A percentile compares a stretch with the other conserved stretches of the same genome.
Conservation (phyloP, 2,888 invertebrate genomes). For the Caenorhabditis drosophilae region DNA sequence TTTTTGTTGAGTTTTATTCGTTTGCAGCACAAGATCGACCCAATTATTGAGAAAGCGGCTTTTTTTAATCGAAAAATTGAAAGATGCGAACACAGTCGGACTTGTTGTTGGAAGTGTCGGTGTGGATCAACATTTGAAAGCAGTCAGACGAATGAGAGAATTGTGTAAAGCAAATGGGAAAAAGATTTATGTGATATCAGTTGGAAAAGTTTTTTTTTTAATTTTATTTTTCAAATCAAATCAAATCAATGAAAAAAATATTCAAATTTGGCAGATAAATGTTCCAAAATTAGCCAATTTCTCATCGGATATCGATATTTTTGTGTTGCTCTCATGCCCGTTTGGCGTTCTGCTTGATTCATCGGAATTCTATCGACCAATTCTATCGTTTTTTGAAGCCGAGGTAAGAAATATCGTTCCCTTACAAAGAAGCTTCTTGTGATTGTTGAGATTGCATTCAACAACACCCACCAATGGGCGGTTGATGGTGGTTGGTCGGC, state of each 20-base stretch:
- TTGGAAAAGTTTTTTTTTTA: conserved; percentile 78
- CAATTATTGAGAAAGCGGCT: conserved; percentile 79
- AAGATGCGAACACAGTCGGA: conserved; percentile 83
- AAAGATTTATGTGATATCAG: conserved; percentile 87
- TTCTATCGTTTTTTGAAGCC: conserved; percentile 89
- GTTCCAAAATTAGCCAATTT: conserved; percentile 94
- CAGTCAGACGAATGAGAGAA: conserved; percentile 58
- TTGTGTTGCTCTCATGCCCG: conserved; percentile 88
- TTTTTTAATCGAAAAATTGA: conserved; percentile 86
- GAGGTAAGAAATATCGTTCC: conserved; percentile 73
- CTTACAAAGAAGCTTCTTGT: neutral
- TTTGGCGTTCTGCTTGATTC: conserved; percentile 81
- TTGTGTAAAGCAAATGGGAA: conserved; percentile 81
- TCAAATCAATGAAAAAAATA: neutral
- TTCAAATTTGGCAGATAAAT: conserved; percentile 74
- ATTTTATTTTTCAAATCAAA: neutral
- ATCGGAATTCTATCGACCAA: conserved; percentile 85
- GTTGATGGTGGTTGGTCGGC: conserved; percentile 61
- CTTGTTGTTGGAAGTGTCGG: conserved; percentile 89
- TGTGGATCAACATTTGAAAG: conserved; percentile 75
- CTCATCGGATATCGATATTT: conserved; percentile 83
- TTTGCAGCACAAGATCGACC: conserved; percentile 48
- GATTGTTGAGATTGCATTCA: conserved; percentile 48
- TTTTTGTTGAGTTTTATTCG: conserved; percentile 4
- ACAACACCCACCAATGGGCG: too few species aligned